A percentile compares a stretch with the other conserved stretches of the same genome.
Conservation (phyloP, 92 coral and sea anemone species). For the Nematostella vectensis region DNA sequence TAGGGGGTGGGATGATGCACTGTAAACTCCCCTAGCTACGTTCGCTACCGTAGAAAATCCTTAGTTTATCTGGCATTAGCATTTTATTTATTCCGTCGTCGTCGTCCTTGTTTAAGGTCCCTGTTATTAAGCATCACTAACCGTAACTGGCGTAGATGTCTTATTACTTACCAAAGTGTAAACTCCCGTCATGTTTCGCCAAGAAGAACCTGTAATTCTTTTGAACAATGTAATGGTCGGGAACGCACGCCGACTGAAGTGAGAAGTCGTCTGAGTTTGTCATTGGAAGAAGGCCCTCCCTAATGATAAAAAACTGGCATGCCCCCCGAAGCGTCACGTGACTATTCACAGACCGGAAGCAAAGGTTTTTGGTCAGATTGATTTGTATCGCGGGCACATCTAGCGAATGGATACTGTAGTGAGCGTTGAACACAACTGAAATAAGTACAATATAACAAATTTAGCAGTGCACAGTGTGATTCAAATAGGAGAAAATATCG, state of each 20-base stretch:
- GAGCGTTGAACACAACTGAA: conserved; percentile 60
- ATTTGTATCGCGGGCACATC: conserved; percentile 59
- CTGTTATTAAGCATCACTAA: no score
- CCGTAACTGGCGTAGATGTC: no score
- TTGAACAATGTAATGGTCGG: conserved; percentile 69
- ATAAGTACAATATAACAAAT: neutral
- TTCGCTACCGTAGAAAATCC: no score
- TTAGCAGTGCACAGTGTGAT: neutral
- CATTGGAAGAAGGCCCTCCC: conserved; percentile 24
- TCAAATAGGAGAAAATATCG: neutral
- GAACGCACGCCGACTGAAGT: conserved; percentile 65
- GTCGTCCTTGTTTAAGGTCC: no score
- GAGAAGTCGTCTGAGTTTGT: conserved; percentile 51
- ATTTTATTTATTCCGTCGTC: no score
- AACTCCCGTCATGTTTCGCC: conserved; percentile 27
- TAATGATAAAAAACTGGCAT: conserved; percentile 51
- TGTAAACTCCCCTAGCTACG: no score
- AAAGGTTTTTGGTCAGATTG: conserved; percentile 36
- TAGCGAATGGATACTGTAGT: conserved; percentile 54
- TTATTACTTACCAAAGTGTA: conserved; percentile 27
- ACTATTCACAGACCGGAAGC: conserved; percentile 51
- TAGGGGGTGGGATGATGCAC: no score
- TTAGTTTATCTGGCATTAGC: no score
- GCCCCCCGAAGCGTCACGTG: conserved; percentile 19
- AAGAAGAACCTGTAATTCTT: conserved; percentile 63